Conservation (phyloP, 2,113 vertebrate species). For the Myocastor coypus region DNA sequence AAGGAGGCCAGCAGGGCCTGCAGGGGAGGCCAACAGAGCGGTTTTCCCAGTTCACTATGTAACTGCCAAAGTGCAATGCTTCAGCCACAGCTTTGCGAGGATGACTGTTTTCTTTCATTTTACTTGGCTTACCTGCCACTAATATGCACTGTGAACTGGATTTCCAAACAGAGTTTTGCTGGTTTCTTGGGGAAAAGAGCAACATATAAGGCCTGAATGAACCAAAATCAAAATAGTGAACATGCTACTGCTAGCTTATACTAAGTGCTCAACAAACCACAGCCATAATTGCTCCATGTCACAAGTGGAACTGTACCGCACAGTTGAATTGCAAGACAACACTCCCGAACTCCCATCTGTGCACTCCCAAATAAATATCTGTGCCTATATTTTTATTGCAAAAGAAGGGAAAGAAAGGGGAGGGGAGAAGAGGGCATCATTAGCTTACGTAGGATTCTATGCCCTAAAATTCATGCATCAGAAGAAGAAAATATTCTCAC, state of each 20-base stretch:
- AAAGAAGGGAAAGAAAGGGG: background rate
- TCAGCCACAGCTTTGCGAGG: background rate
- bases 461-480: background rate
- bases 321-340: background rate
- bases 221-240: background rate
- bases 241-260: background rate
- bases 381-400: background rate
- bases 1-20: background rate
- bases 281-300: background rate
- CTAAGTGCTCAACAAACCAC: background rate
- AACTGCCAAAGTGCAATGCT: background rate
- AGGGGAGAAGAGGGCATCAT: background rate
- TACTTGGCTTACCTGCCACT: background rate
- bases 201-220: background rate
- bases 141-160: background rate
- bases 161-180: background rate
- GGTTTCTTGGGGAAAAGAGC: background rate
- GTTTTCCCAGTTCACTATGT: background rate
- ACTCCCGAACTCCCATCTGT: background rate
- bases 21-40: background rate
- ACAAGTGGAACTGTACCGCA: background rate
- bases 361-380: background rate
- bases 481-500: background rate
- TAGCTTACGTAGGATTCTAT: background rate
- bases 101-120: background rate